Evolutionary conservation across 2,113 vertebrate species (phyloP).

Genomic region (Ictidomys tridecemlineatus): DNA sequence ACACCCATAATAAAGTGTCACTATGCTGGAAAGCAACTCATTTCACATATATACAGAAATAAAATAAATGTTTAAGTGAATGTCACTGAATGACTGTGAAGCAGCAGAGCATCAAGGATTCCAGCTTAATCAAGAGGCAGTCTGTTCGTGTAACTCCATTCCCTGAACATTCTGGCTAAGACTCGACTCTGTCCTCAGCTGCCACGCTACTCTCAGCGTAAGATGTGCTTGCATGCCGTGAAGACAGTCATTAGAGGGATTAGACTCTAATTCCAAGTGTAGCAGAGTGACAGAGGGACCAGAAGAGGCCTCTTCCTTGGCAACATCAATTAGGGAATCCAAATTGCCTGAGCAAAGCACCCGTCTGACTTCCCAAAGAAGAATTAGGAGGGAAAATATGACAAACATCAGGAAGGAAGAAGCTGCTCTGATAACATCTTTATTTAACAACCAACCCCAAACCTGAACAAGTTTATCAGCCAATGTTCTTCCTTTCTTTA

Average conservation of each 20-base stretch:
- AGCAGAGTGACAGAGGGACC: not conserved
- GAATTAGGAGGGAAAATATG: not conserved
- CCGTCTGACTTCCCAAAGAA: conserved; percentile 46
- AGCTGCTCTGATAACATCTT: not conserved
- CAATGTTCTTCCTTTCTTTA: not conserved
- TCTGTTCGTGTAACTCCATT: not conserved
- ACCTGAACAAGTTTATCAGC: conserved; percentile 13
- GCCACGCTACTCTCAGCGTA: not conserved
- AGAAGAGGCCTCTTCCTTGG: conserved; percentile 31
- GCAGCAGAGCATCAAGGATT: not conserved
- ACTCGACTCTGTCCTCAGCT: not conserved
- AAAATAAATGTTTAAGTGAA: not conserved
- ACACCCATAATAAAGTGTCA: not conserved
- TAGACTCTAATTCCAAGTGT: not conserved
- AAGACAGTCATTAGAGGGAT: conserved; percentile 49
- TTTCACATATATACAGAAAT: not conserved
- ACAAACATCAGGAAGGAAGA: not conserved
- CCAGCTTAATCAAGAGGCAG: conserved; percentile 20
- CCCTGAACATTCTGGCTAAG: not conserved
- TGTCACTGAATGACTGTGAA: not conserved
- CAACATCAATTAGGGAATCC: conserved; percentile 21
- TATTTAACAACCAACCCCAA: conserved; percentile 17
- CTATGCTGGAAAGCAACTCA: not conserved
- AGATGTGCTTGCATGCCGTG: not conserved
- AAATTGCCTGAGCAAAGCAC: not conserved